Evolutionary conservation across 2,888 invertebrate genomes (phyloP), one percentile per base, ranked within the genome.

Genomic region (Eilema caniola): DNA sequence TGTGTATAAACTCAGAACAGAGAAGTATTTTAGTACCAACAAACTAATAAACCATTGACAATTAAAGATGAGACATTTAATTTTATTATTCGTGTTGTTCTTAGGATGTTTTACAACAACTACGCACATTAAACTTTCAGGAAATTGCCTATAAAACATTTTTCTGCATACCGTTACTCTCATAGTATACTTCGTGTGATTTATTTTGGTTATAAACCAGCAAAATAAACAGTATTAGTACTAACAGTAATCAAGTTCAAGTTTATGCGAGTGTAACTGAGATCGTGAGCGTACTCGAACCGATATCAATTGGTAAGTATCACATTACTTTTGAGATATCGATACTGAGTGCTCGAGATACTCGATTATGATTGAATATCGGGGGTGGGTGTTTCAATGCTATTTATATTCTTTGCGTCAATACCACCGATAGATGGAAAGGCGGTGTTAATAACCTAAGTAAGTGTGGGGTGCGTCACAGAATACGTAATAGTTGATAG

Each of bases 371-470:
- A 72, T 73, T 72, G 71, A 62, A 71, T 80, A 69, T 73, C 63
- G 71, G 64, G 64, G 63, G 69, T 71, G 60, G 70, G 24, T 73
- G 68, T 28, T 63, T 41, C 37, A 16, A 28, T 65, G 47, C 33
- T 67, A 74, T 81, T 69, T 73, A 69, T 80, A 81, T 81, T 78
- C 80, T 20, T 66, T 70, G 74, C 78, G 78, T 81, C 62, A 59
- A 31, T 73, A 63, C 56, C 78, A 71, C 61, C 47, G 70, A 81
- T 78, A 74, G 74, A 79, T 76, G 71, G 74, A 74, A 76, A 53
- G 53, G 20, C 53, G 3, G 53, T n/a, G 53, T 53, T 53, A 47
- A 47, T 47, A 47, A 47, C 47, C 41, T 47, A 47, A 41, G 16
- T 41, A 69, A 62, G 69, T 62, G 62, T 62, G 66, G 72, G 16